Evolutionary conservation across 2,113 vertebrate genomes (phyloP), one percentile per base, ranked within the genome.

Genomic region (Ammodytes marinus): DNA sequence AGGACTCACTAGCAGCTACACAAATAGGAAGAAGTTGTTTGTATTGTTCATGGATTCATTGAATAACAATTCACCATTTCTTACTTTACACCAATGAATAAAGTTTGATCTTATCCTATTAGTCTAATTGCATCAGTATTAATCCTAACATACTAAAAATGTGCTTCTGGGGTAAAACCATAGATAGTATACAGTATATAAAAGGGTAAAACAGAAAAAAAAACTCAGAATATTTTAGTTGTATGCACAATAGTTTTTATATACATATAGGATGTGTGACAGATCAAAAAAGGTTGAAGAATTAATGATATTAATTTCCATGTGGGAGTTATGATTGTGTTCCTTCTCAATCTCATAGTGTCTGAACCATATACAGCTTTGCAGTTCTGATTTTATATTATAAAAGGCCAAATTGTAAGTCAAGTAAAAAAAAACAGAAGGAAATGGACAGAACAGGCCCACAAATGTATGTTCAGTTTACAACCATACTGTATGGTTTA

Each of bases 51-150:
- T 57, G 11, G 27, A 65, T 40, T 46, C 4, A 77, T 5, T 59
- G 27, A 17, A 55, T 39, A 57, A 52, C 53, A 82, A 77, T 55
- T 71, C 55, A 55, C 61, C 4, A 13, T 55, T 61, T 69, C 65
- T 54, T 50, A 69, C 13, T 75, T 74, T 40, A 27, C 54, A 47
- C 15, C 43, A n/a, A 27, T 49, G 54, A 83, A 78, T 83, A 78
- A 73, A 78, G 15, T 42, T 39, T 68, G 1, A 53, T 40, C 45
- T 6, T 17, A 55, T 45, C 45, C 27, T 52, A 12, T 61, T 42
- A 5, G 4, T 59, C 13, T 14, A 15, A n/a, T 53, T 1, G 49
- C 55, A 69, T 69, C 4, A 70, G 4, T 14, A 54, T 54, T 27
- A 15, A 59, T 5, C 2, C 9, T 14, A 35, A 27, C 3, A 49